Base-by-base conservation (phyloP, 2,113 vertebrate genomes). In the Microtus montanus region DNA sequence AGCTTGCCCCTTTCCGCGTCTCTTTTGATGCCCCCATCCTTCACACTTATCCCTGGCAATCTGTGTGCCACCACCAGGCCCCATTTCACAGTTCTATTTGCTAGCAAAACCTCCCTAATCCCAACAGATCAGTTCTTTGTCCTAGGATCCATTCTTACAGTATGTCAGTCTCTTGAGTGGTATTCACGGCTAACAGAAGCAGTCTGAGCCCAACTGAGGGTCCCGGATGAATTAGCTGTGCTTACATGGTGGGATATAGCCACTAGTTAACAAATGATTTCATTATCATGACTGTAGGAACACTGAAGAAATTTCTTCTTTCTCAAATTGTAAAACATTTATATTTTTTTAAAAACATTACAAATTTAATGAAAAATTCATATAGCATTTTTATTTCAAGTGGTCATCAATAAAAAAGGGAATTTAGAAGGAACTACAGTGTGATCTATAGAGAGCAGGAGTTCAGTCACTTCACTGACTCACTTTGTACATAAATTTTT, bases 91-190 rank as follows among this genome's bases (percentile, higher is more conserved):
- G 1, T 22, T 54, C 24, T 61, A 12, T 47, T 22, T 17, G 47
- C 49, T 58, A 87, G 4, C 7, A 14, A 63, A 28, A 30, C 11
- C 33, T 33, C 61, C 61, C 24, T 15, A 38, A 1, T 30, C 12
- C 73, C 9, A 41, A 0, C 1, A 2, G 7, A 7, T 11, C 44
- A 26, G 3, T 9, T 61, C 20, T 33, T 47, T 70, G 14, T 35
- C 22, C 7, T 44, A 3, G 22, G 22, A 1, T n/a, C 91, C 9
- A 14, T 33, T 12, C 15, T 28, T 0, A 10, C 0, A 0, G 0
- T 19, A 20, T 41, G 0, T 2, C 41, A 3, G 52, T 66, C 33
- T 70, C 15, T 58, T 11, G 33, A 49, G 38, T 33, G 33, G 33
- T 38, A 26, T 20, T 22, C 30, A 28, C 14, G 3, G 15, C 28